phyloP scores from a whole-genome alignment of 2,113 vertebrate species.

The Prionailurus bengalensis region DNA sequence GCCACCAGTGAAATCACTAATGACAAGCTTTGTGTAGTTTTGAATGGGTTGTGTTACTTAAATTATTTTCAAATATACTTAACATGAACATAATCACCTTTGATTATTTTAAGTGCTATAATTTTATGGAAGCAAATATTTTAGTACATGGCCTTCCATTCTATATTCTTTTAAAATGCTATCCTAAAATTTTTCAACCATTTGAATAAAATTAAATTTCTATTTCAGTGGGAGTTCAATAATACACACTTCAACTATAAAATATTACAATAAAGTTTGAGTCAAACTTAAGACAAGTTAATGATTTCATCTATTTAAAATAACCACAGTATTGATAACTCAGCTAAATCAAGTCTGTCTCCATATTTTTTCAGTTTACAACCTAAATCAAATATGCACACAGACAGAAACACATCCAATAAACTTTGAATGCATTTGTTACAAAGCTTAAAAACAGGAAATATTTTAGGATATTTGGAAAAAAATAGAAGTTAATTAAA shows the following conservation, averaged over 20 bases:
- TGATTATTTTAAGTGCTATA: background rate
- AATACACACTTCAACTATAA: background rate
- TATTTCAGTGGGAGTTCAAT: constrained; percentile 44
- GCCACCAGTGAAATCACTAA: background rate
- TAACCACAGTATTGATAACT: background rate
- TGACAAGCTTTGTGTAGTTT: background rate
- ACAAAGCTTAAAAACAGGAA: background rate
- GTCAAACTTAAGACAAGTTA: constrained; percentile 27
- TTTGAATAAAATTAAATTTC: constrained; percentile 61
- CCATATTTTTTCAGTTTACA: background rate
- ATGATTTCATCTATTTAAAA: constrained; percentile 48
- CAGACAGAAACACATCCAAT: background rate
- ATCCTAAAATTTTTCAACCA: background rate
- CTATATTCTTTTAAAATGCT: background rate
- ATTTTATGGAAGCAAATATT: background rate
- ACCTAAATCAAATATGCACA: background rate
- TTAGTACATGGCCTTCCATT: background rate
- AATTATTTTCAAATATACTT: constrained; percentile 16
- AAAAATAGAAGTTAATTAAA: background rate
- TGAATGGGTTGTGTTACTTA: background rate
- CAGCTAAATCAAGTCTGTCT: background rate
- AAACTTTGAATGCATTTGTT: background rate
- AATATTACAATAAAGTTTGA: background rate
- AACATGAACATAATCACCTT: background rate
- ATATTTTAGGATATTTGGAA: background rate